Base-by-base conservation (phyloP, 2,113 vertebrate species). In the Phalacrocorax carbo region DNA sequence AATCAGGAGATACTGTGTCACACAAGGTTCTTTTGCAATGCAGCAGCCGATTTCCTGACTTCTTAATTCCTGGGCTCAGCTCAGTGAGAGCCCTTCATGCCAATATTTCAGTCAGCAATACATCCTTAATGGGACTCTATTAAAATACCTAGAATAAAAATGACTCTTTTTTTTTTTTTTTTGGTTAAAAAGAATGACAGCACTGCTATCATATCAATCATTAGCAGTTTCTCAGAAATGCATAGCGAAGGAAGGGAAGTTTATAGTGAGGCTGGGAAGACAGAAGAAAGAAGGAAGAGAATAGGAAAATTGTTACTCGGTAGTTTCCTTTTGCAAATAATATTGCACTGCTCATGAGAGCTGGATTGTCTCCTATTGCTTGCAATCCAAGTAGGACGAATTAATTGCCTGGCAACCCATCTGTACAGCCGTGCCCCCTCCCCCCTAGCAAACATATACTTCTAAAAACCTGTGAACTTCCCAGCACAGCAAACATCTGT, bases 1-100 rank as follows among this genome's bases (percentile, higher is more conserved):
- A 99, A 99, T 99, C 99, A 99, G 99, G 98, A 98, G 98, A 99
- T 98, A 98, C 98, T 99, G 98, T 98, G 98, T 98, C 98, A 98
- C 98, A 98, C 97, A 97, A 98, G 98, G 97, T 98, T 98, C 98
- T 98, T 98, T 98, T 97, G 98, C 98, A 98, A 97, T 97, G 98
- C 98, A 98, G 98, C 98, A 98, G 98, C 97, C 98, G 96, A 98
- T 98, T 98, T 98, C 98, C 98, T 98, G 98, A 98, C 98, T 98
- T 98, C 98, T 98, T 98, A 98, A 98, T 98, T 98, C 98, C 98
- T 98, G 97, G 98, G 98, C 98, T 98, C 97, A 96, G 98, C 98
- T 98, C 98, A 98, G 98, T 98, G 98, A 98, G 98, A 98, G 98
- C 98, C 98, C 98, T 98, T 98, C 98, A 98, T 97, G 97, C 97